phyloP scores from a whole-genome alignment of 1,140 invertebrate genomes.

The Drosophila orena region DNA sequence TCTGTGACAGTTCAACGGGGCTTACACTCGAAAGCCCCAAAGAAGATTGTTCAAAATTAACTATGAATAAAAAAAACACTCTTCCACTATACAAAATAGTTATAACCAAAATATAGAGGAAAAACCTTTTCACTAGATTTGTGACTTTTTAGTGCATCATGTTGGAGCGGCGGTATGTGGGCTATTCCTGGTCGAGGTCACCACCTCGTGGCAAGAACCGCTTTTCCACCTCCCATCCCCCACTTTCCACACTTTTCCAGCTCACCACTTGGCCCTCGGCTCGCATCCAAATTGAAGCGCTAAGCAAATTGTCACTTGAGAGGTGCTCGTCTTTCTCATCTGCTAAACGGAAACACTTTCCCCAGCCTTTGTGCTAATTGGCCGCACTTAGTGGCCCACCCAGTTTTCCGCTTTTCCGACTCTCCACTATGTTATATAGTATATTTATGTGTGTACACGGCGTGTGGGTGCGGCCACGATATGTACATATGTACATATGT shows the following conservation, averaged over 20 bases:
- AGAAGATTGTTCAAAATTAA: too few relatives aligned
- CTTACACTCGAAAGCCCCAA: too few relatives aligned
- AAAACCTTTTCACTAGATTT: background rate
- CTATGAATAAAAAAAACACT: too few relatives aligned
- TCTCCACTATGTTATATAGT: slow-evolving; percentile 2
- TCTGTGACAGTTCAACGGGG: too few relatives aligned
- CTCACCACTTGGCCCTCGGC: slow-evolving; percentile 22
- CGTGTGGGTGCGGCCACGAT: slow-evolving; percentile 54
- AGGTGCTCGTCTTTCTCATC: slow-evolving; percentile 64
- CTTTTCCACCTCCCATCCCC: background rate
- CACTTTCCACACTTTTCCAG: background rate
- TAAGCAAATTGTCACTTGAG: slow-evolving; percentile 72
- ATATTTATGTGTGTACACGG: background rate
- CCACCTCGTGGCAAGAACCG: slow-evolving; percentile 1
- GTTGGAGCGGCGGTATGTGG: slow-evolving; percentile 5
- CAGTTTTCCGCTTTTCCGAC: slow-evolving; percentile 27
- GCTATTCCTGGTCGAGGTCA: slow-evolving; percentile 46
- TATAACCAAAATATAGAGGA: too few relatives aligned
- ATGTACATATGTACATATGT: slow-evolving; percentile 4
- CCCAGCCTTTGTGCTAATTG: slow-evolving; percentile 79
- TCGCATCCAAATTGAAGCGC: slow-evolving; percentile 61
- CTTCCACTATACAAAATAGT: too few relatives aligned
- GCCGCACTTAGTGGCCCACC: slow-evolving; percentile 64
- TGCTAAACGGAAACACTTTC: slow-evolving; percentile 81
- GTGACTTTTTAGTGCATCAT: slow-evolving; percentile 2